Conservation (phyloP, 2,797 vertebrate genomes). For the Schizopygopsis malacanthus region DNA sequence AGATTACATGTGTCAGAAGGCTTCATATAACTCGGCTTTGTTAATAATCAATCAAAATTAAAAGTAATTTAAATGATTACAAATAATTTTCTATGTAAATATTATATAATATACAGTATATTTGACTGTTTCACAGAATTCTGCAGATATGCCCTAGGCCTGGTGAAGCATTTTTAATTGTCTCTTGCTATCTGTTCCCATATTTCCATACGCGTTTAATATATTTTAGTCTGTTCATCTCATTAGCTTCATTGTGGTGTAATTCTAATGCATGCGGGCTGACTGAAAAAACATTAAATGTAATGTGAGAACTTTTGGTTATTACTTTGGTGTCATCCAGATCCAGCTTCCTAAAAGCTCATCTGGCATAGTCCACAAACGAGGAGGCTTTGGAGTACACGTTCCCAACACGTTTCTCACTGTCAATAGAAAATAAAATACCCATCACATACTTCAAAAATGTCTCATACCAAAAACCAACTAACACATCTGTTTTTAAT, state of each 20-base stretch:
- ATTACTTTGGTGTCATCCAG: conserved; percentile 90
- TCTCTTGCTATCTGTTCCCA: background rate
- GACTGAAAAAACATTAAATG: conserved; percentile 22
- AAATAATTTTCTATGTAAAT: background rate
- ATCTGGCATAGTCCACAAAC: conserved; percentile 91
- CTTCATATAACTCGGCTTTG: background rate
- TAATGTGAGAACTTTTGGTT: conserved; percentile 21
- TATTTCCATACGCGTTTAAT: background rate
- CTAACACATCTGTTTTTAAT: background rate
- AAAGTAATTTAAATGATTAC: background rate
- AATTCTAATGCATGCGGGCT: background rate
- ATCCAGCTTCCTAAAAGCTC: conserved; percentile 87
- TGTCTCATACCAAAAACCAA: background rate
- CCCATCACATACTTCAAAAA: background rate
- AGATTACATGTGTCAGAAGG: background rate
- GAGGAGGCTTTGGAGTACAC: conserved; percentile 91
- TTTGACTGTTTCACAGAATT: background rate
- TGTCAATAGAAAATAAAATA: conserved; percentile 56
- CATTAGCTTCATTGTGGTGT: conserved; percentile 21
- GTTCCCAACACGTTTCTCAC: conserved; percentile 89
- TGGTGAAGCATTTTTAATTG: conserved; percentile 13
- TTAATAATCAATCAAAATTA: background rate
- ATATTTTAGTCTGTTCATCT: conserved; percentile 13
- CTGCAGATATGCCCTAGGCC: background rate
- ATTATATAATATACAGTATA: background rate